Base-by-base conservation (phyloP, 2,888 invertebrate genomes). In the Ecliptopera silaceata region DNA sequence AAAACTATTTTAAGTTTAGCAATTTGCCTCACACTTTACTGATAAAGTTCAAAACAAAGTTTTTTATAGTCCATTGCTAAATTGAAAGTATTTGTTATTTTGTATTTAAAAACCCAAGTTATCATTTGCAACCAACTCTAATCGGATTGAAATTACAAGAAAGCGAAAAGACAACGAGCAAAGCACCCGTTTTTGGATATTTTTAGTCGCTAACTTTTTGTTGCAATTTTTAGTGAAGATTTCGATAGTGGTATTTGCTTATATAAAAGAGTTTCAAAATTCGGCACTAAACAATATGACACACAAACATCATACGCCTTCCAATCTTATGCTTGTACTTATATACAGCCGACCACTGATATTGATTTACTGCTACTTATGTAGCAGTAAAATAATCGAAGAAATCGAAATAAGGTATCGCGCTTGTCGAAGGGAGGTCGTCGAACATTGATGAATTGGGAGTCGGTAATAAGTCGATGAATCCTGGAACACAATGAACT, bases 341-440 rank as follows among this genome's bases (percentile, higher is more conserved):
- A n/a, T n/a, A n/a, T n/a, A n/a, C n/a, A n/a, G n/a, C n/a, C n/a
- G n/a, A n/a, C n/a, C n/a, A n/a, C n/a, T n/a, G n/a, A n/a, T n/a
- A n/a, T n/a, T n/a, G n/a, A n/a, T n/a, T n/a, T n/a, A n/a, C n/a
- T n/a, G n/a, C n/a, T n/a, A n/a, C n/a, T n/a, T n/a, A n/a, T n/a
- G n/a, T n/a, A n/a, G n/a, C n/a, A n/a, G n/a, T n/a, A n/a, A 83
- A 82, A 80, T 82, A 80, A 81, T 79, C 79, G 78, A 72, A 70
- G 75, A 75, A 80, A 78, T 78, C 72, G 73, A 71, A 72, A 74
- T 79, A 71, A 82, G 72, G 75, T 74, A 75, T 71, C 66, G 68
- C 53, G 61, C 56, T 65, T 63, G 69, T 66, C 66, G 68, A 63
- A 57, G 65, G 65, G 65, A 67, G 70, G 71, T 69, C 72, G 73